These are phyloP conservation scores for Poeciliopsis gracilis DNA, from an alignment of 2,797 vertebrate species.

Conservation along the genomic window DNA sequence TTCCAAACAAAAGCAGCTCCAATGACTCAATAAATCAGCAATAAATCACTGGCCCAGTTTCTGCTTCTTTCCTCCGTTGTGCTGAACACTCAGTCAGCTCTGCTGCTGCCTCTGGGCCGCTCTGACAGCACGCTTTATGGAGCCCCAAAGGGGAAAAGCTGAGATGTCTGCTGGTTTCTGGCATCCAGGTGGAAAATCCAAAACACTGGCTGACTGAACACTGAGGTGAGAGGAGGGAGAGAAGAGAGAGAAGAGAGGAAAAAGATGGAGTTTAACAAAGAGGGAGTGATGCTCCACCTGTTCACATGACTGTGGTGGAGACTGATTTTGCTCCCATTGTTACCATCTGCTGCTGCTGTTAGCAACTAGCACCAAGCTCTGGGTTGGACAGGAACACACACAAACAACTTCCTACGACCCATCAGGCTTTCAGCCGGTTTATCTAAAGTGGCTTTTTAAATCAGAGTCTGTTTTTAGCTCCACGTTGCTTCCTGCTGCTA, in stretches of 20 bases:
- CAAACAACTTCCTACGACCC: not conserved
- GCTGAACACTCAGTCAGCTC: constrained; percentile 66
- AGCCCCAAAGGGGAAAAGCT: constrained; percentile 53
- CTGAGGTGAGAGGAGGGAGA: constrained; percentile 17
- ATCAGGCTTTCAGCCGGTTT: constrained; percentile 19
- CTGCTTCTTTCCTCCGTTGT: constrained; percentile 54
- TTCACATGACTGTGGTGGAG: constrained; percentile 31
- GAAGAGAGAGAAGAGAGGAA: constrained; percentile 7
- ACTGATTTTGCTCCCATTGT: constrained; percentile 19
- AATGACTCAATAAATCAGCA: constrained; percentile 77
- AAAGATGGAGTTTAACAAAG: constrained; percentile 33
- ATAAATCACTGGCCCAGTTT: constrained; percentile 73
- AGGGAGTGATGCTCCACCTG: constrained; percentile 71
- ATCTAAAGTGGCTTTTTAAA: constrained; percentile 16
- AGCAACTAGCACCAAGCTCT: constrained; percentile 74
- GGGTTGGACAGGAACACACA: constrained; percentile 53
- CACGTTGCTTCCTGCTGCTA: not conserved
- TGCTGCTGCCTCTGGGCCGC: constrained; percentile 66
- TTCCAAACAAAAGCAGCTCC: constrained; percentile 76
- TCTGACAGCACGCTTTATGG: constrained; percentile 60
- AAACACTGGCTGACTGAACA: not conserved
- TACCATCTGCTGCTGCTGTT: constrained; percentile 75
- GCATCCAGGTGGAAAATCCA: not conserved
- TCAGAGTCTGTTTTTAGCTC: constrained; percentile 9
- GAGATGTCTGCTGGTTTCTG: not conserved